Evolutionary conservation across 2,888 invertebrate species (phyloP).

Genomic region (Cantharis rufa): DNA sequence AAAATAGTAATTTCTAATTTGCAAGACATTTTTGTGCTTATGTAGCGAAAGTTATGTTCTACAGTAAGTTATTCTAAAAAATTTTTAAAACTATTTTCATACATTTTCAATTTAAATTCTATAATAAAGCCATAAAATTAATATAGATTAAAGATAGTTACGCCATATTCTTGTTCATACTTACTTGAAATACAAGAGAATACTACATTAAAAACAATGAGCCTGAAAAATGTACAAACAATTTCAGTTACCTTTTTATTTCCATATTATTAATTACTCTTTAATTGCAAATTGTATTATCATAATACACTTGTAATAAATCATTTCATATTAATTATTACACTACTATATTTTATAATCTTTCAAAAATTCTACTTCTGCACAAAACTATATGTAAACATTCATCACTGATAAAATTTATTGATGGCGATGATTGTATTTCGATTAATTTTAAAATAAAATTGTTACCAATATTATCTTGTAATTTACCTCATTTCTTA

Average conservation of each 20-base stretch:
- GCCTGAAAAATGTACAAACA: not conserved
- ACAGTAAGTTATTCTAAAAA: not conserved
- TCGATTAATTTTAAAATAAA: too few species aligned
- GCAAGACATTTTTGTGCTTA: not conserved
- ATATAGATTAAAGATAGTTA: not conserved
- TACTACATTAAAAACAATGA: not conserved
- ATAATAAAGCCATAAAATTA: not conserved
- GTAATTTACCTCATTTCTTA: too few species aligned
- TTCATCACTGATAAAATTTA: too few species aligned
- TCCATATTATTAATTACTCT: not conserved
- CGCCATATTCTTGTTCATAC: not conserved
- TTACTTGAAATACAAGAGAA: not conserved
- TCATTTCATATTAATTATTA: not conserved
- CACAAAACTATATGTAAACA: too few species aligned
- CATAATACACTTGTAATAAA: not conserved
- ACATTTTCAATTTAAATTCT: not conserved
- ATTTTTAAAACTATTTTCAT: not conserved
- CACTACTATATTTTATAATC: too few species aligned
- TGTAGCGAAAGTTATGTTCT: not conserved
- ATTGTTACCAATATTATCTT: too few species aligned
- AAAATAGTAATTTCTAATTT: not conserved
- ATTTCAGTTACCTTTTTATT: not conserved
- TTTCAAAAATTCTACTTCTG: not conserved
- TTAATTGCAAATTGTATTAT: not conserved
- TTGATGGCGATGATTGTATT: too few species aligned